Evolutionary conservation across 2,888 invertebrate species (phyloP), one percentile per base, ranked within the genome.

Genomic region (Cetonia aurata): DNA sequence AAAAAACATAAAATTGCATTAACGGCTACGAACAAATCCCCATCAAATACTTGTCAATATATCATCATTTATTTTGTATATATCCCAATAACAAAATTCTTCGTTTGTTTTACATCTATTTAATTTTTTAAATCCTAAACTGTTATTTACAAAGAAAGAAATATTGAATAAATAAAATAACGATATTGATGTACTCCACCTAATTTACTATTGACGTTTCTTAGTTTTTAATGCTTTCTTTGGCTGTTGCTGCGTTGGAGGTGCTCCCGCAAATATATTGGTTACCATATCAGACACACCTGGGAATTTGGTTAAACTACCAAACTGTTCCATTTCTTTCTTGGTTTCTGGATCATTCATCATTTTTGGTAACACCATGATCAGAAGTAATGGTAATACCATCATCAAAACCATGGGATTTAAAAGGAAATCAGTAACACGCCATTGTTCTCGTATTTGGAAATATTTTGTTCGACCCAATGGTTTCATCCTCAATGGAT

Each of bases 401-500:
- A 98, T 99, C 95, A 98, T 98, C 73, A 99, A 88, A 4, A 98
- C 95, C 98, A 98, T 98, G 1, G 98, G 98, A 84, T 95, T 98
- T 84, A 98, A 94, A 41, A 99, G 84, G 84, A 99, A 95, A 86
- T 99, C 99, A 0, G 98, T 98, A 10, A 98, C 87, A 81, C 98
- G 90, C 98, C 98, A 98, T 81, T 98, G 97, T 83, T 99, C 99
- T 55, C 99, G 87, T 15, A 92, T 87, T 87, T 98, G 96, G 86
- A 99, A 99, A 85, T 95, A 96, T 72, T 80, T 90, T 77, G 92
- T 92, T 76, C 90, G 92, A 12, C 93, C 92, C 17, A 94, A 81
- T 0, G 96, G 91, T 80, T 95, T 94, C 86, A 99, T 88, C 82
- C 93, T 91, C 56, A 99, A 86, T 1, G 99, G 99, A 84, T 99